Evolutionary conservation across 30 jellyfish, hydroid and myxozoan species (phyloP), one percentile per base, ranked within the genome.

Genomic region (Pelagia noctiluca): DNA sequence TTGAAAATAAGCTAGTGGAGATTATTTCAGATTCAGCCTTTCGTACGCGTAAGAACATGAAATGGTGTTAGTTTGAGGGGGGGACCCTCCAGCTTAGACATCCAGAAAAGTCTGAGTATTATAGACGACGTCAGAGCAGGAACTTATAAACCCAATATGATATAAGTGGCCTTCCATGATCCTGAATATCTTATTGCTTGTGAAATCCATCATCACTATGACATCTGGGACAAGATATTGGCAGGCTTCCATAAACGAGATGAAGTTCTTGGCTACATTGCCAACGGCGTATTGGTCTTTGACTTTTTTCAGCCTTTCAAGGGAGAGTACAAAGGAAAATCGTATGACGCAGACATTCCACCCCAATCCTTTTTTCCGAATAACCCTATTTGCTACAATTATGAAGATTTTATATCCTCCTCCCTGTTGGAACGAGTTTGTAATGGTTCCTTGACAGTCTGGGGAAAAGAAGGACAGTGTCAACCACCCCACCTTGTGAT

Each of bases 391-490:
- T 61, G 34, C 26, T 18, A 61, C 29, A 18, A 7, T 34, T n/a
- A n/a, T n/a, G n/a, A n/a, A n/a, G n/a, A n/a, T n/a, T n/a, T 21
- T 21, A 61, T 37, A 61, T 21, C 29, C 10, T n/a, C n/a, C n/a
- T n/a, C n/a, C n/a, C n/a, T n/a, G n/a, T n/a, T n/a, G n/a, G 73
- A 61, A 26, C 19, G 73, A 26, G 26, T 65, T 11, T 2, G 78
- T 2, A 65, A 65, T 24, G 78, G 78, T 13, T 65, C 78, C 5
- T 21, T 65, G 12, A 25, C 78, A 25, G 7, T 65, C 78, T 65
- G 78, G 52, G 53, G 78, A 26, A 32, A 65, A 33, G 26, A 32
- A 65, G 78, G 78, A 18, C 2, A 19, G n/a, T 65, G 78, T 65
- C 50, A 65, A 66, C 79, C 79, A 1, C 79, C 54, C 7, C 4